These are phyloP conservation scores for Herpetotheres cachinnans DNA, from an alignment of 2,113 vertebrate genomes.

Conservation along the genomic window DNA sequence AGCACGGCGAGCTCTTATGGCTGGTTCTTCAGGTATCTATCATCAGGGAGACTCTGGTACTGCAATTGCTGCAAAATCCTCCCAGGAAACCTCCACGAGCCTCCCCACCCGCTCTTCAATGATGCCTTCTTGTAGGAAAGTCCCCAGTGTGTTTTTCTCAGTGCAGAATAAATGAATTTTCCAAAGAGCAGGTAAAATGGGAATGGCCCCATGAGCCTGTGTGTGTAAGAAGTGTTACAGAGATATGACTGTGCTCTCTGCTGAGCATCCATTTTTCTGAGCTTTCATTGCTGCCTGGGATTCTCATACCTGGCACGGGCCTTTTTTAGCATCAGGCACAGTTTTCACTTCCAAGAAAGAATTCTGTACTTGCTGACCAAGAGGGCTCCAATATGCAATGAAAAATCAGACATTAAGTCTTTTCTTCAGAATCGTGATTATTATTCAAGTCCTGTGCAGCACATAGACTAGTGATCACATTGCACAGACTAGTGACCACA, in stretches of 20 bases:
- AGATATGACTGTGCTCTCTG: background rate
- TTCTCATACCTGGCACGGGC: background rate
- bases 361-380: background rate
- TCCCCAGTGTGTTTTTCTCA: background rate
- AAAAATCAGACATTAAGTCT: background rate
- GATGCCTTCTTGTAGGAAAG: background rate
- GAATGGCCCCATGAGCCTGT: background rate
- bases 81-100: background rate
- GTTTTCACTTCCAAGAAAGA: background rate
- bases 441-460: background rate
- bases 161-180: background rate
- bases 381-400: background rate
- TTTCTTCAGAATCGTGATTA: background rate
- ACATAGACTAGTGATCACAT: background rate
- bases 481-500: background rate
- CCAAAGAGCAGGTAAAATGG: background rate
- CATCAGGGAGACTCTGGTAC: background rate
- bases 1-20: accelerated
- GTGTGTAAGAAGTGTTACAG: background rate
- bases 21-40: background rate
- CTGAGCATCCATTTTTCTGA: background rate
- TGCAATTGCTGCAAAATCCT: background rate
- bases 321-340: background rate
- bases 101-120: background rate
- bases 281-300: background rate